Base-by-base conservation (phyloP, 2,113 vertebrate genomes). In the Thalassarche chlororhynchos region DNA sequence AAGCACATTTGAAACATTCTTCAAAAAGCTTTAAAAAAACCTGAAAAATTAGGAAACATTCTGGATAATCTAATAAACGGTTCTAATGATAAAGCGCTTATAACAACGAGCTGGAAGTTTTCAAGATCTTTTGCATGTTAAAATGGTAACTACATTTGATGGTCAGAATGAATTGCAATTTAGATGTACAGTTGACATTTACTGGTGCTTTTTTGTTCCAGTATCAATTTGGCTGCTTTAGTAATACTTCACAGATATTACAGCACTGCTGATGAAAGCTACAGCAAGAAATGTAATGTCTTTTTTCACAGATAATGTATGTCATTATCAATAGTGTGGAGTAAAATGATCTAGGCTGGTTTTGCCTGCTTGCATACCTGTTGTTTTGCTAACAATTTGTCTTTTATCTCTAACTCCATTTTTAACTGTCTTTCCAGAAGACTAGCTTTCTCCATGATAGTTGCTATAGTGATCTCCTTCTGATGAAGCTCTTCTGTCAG, bases 391-490 rank as follows among this genome's bases (percentile, higher is more conserved):
- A 98, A 96, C 95, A 98, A 97, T 93, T 98, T 98, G 84, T 98
- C 98, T 96, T 98, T 98, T 94, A 98, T 97, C 93, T 98, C 98
- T 87, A 98, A 84, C 90, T 98, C 98, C 91, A 88, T 98, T 98
- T 98, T 98, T 97, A 98, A 96, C 97, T 97, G 97, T 83, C 91
- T 98, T 96, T 99, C 98, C 96, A 99, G 98, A 90, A 98, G 96
- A 92, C 97, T 91, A 61, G 98, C 98, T 96, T 98, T 99, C 94
- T 98, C 97, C 97, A 96, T 98, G 96, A 98, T 96, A 96, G 98
- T 98, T 98, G 98, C 98, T 98, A 98, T 98, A 97, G 98, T 98
- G 94, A 98, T 97, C 82, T 99, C 98, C 95, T 98, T 98, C 97
- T 98, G 98, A 95, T 98, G 98, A 90, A 98, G 98, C 95, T 98